phyloP scores from a whole-genome alignment of 2,113 vertebrate genomes.

The Erythrocebus patas region DNA sequence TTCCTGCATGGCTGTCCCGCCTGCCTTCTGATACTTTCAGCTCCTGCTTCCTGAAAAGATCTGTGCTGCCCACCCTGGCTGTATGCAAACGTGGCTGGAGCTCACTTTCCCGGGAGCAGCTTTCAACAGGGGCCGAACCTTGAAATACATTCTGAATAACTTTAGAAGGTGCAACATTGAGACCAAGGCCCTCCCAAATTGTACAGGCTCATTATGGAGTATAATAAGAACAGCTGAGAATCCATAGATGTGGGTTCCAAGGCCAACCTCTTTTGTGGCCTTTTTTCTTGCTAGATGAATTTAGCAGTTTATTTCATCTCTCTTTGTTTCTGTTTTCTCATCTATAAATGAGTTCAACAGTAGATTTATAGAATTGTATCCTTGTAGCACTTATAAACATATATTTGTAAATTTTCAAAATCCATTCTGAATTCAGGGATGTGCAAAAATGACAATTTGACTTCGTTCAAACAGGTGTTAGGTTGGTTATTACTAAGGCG shows the following conservation, averaged over 20 bases:
- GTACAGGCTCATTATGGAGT: neutral
- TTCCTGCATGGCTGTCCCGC: neutral
- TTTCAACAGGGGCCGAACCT: neutral
- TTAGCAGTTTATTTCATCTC: neutral
- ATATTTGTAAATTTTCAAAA: neutral
- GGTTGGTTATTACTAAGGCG: neutral
- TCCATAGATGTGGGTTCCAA: neutral
- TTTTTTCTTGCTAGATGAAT: neutral
- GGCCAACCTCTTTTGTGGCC: neutral
- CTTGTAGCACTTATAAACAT: neutral
- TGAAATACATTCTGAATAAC: neutral
- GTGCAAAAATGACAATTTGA: neutral
- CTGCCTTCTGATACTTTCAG: neutral
- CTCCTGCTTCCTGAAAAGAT: neutral
- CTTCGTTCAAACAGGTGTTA: neutral
- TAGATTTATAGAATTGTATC: neutral
- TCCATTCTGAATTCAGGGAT: neutral
- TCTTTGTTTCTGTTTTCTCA: conserved; percentile 10
- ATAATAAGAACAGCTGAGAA: neutral
- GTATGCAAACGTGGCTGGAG: neutral
- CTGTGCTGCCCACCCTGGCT: neutral
- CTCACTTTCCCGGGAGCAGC: neutral
- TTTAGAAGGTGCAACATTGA: neutral
- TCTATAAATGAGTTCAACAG: neutral
- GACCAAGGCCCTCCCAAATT: neutral